Evolutionary conservation across 2,113 vertebrate genomes (phyloP).

Genomic region (Corvus cornix): DNA sequence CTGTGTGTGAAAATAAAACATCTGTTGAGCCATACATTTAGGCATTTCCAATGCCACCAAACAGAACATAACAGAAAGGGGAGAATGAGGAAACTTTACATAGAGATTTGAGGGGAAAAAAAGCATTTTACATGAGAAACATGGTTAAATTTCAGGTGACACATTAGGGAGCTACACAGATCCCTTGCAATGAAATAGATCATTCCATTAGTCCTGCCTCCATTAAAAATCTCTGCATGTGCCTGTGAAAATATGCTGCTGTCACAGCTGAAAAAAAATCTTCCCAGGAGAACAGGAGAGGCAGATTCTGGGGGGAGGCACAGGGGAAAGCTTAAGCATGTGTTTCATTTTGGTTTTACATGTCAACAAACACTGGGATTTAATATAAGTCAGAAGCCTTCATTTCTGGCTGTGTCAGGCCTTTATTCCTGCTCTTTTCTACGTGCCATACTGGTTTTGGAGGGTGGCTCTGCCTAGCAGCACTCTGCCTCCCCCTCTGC

Average conservation of each 20-base stretch:
- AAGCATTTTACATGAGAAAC: neutral
- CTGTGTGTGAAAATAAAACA: conserved; percentile 6
- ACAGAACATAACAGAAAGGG: neutral
- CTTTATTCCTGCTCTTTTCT: neutral
- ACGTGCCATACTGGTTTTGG: neutral
- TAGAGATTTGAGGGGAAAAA: neutral
- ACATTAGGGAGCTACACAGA: neutral
- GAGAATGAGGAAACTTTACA: neutral
- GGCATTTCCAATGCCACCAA: neutral
- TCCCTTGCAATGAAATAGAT: neutral
- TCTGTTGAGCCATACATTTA: neutral
- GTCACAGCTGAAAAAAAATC: neutral
- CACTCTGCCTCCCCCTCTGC: neutral
- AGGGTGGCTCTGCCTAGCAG: neutral
- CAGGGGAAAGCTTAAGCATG: neutral
- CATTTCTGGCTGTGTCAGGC: neutral
- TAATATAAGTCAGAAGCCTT: neutral
- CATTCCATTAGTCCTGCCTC: neutral
- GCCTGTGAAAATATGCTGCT: neutral
- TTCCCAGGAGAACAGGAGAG: neutral
- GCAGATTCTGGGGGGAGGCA: neutral
- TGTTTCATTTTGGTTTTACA: neutral
- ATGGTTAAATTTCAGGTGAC: neutral
- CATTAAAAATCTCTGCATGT: neutral
- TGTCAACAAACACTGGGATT: neutral